These are phyloP conservation scores for Ascaphus truei DNA, from an alignment of 2,113 vertebrate genomes.

Conservation along the genomic window DNA sequence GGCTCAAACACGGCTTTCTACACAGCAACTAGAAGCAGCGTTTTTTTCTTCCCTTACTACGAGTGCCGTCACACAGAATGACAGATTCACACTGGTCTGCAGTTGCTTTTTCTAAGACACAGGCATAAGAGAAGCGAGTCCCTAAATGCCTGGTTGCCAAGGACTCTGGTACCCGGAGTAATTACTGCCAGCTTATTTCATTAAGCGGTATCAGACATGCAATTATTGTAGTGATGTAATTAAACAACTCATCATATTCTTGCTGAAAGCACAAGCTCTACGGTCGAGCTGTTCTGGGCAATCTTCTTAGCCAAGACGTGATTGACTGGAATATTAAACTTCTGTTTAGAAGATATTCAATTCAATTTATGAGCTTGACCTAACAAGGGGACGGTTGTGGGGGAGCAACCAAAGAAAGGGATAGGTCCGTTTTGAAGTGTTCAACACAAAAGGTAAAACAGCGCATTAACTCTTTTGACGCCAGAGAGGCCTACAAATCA, in stretches of 20 bases:
- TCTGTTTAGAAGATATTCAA: constrained; percentile 24
- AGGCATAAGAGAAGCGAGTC: constrained; percentile 29
- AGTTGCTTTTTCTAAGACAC: too few relatives aligned
- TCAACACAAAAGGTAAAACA: too few relatives aligned
- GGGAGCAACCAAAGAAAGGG: constrained; percentile 22
- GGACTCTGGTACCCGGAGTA: constrained; percentile 31
- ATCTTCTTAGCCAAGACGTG: constrained; percentile 8
- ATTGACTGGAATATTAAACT: constrained; percentile 35
- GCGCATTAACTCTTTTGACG: too few relatives aligned
- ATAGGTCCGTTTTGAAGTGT: neutral
- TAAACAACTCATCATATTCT: constrained; percentile 43
- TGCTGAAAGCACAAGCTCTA: constrained; percentile 36
- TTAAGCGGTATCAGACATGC: constrained; percentile 36
- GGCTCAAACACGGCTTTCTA: too few relatives aligned
- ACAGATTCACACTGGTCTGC: too few relatives aligned
- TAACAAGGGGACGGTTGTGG: constrained; percentile 16
- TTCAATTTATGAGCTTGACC: constrained; percentile 13
- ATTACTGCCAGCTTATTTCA: constrained; percentile 34
- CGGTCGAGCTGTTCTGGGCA: constrained; percentile 26
- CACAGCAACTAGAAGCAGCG: too few relatives aligned
- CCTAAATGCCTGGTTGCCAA: constrained; percentile 33
- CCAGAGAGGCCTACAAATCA: too few relatives aligned
- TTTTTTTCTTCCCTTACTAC: too few relatives aligned
- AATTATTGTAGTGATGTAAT: constrained; percentile 44
- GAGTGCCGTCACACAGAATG: too few relatives aligned